Evolutionary conservation across 92 coral and sea anemone genomes (phyloP).

Genomic region (Parazoanthus swiftii): DNA sequence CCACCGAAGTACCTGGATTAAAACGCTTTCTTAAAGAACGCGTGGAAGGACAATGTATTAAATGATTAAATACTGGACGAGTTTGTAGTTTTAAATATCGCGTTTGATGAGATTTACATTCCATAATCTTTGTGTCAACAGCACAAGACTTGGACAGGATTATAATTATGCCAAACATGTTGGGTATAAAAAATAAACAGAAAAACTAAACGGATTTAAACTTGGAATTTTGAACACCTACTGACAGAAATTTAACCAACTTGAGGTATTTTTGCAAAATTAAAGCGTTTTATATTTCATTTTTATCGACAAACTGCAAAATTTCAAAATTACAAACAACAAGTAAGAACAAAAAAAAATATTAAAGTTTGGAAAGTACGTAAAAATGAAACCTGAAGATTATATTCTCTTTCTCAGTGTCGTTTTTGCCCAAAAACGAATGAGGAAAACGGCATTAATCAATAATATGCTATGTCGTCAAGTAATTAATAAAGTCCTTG

Average conservation of each 20-base stretch:
- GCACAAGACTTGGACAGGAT: neutral
- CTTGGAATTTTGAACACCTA: neutral
- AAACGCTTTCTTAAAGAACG: neutral
- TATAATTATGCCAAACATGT: neutral
- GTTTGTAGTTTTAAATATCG: neutral
- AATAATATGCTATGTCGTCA: neutral
- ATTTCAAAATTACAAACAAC: too few species aligned
- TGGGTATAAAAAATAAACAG: neutral
- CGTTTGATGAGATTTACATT: neutral
- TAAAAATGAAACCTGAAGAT: too few species aligned
- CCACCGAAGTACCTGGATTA: neutral
- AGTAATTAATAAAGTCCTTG: neutral
- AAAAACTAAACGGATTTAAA: neutral
- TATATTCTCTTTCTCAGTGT: too few species aligned
- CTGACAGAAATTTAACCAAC: neutral
- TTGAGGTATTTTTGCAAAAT: neutral
- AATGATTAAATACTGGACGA: neutral
- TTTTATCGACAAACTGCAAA: too few species aligned
- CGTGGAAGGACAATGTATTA: neutral
- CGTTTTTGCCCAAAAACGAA: too few species aligned
- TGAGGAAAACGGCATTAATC: neutral
- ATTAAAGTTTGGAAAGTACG: too few species aligned
- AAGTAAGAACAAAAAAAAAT: too few species aligned
- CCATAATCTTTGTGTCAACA: conserved; percentile 11
- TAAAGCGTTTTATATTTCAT: neutral